Percentiles rank a stretch among this genome's conserved stretches.
phyloP scores from a whole-genome alignment of 2,113 vertebrate species.

The Mastomys natalensis region DNA sequence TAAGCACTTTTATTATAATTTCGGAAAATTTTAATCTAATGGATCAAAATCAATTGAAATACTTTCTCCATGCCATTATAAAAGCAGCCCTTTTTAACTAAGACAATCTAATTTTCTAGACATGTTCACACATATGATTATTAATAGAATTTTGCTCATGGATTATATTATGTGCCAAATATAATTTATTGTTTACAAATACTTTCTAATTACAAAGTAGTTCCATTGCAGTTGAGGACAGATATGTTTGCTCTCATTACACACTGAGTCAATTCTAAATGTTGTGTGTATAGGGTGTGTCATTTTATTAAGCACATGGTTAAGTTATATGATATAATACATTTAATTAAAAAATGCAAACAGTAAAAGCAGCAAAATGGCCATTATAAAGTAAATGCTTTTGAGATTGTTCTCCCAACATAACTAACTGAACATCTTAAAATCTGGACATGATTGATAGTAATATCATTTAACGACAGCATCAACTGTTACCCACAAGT shows the following conservation, averaged over 20 bases:
- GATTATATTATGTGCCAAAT: neutral
- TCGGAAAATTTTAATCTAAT: slow-evolving; percentile 10
- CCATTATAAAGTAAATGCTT: neutral
- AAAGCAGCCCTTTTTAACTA: slow-evolving; percentile 48
- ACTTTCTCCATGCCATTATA: neutral
- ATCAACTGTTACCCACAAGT: neutral
- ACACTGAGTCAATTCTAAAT: slow-evolving; percentile 30
- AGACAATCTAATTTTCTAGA: slow-evolving; percentile 61
- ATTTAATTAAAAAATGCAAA: neutral
- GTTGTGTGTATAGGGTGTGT: neutral
- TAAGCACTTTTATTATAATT: slow-evolving; percentile 28
- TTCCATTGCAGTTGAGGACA: neutral
- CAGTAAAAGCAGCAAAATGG: neutral
- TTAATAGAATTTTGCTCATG: neutral
- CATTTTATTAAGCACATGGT: neutral
- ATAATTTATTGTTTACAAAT: slow-evolving; percentile 50
- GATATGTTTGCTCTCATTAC: neutral
- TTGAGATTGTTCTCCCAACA: neutral
- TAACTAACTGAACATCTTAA: neutral
- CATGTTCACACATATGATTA: slow-evolving; percentile 28
- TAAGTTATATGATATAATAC: neutral
- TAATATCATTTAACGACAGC: neutral
- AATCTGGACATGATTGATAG: neutral
- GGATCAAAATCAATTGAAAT: slow-evolving; percentile 45
- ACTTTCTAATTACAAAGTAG: slow-evolving; percentile 4